Evolutionary conservation across 2,888 invertebrate species (phyloP).

Genomic region (Chrysina gloriosa): DNA sequence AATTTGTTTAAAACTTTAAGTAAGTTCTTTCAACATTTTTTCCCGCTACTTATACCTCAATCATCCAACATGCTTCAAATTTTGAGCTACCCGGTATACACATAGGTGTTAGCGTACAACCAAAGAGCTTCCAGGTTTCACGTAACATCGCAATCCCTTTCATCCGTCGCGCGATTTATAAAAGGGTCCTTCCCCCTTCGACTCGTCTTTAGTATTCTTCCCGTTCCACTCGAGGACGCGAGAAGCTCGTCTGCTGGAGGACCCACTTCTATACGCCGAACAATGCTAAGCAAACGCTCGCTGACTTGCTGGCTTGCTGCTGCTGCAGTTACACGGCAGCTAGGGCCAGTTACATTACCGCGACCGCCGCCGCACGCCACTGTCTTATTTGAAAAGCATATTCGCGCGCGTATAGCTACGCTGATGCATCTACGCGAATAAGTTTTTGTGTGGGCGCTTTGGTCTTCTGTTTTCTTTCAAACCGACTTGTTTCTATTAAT

Average conservation of each 20-base stretch:
- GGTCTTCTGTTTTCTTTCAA: conserved; percentile 6
- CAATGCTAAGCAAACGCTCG: conserved; percentile 27
- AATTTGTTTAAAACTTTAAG: no score
- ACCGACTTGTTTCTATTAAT: conserved; percentile 1
- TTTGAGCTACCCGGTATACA: not conserved
- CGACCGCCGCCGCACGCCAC: not conserved
- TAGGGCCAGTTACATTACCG: not conserved
- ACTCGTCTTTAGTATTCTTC: conserved; percentile 18
- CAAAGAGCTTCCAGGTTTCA: conserved; percentile 1
- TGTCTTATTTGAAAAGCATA: not conserved
- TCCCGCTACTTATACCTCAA: no score
- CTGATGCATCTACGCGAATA: conserved; percentile 8
- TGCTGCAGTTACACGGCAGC: not conserved
- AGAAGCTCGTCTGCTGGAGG: conserved; percentile 14
- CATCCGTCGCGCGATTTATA: conserved; percentile 21
- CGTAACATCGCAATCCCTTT: conserved; percentile 23
- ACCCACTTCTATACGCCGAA: conserved; percentile 11
- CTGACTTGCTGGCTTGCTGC: conserved; percentile 1
- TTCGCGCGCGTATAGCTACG: not conserved
- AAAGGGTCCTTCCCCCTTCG: conserved; percentile 29
- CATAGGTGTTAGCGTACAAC: not conserved
- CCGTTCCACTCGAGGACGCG: conserved; percentile 9
- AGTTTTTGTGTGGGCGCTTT: not conserved
- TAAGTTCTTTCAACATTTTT: no score
- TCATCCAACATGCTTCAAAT: no score